Evolutionary conservation across 2,797 vertebrate genomes (phyloP), one percentile per base, ranked within the genome.

Genomic region (Sebastes ruberrimus): DNA sequence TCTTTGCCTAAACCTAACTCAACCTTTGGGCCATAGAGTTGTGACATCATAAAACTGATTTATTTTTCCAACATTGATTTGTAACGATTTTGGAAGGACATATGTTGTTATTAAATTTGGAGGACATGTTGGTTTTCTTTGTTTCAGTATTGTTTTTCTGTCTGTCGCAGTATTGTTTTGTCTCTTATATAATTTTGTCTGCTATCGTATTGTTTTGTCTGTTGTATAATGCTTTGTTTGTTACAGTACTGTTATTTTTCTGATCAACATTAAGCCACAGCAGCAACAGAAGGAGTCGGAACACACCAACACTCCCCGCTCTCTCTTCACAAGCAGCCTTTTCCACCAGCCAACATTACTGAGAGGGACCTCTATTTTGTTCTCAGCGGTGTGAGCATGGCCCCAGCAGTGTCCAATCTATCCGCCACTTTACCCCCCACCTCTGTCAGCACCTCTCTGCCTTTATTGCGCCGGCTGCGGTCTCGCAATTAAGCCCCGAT

Each of bases 351-450:
- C 76, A 18, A 62, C 18, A 49, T 74, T 69, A 73, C 35, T 3
- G 42, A 60, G 63, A 78, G 25, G 59, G 52, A 65, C 75, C 82
- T 89, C 73, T 72, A 78, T 88, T 88, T 84, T 56, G 67, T 79
- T 86, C 80, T 73, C 74, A 74, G 79, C 65, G 4, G 73, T 66
- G 67, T 1, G 72, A 75, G 64, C 14, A 7, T 11, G 57, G 65
- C 75, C 30, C 56, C 85, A 84, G 83, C 82, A 65, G 84, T 23
- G 78, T 88, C 87, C 79, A 85, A 85, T 93, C 85, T 80, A 70
- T 78, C 69, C 78, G 33, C 75, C 86, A 84, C 76, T 89, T 87
- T 84, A 84, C 87, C 78, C 83, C 86, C 85, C 27, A 5, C 74
- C 73, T 68, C 77, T 56, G 60, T 53, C 74, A 6, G 55, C 71